Percentiles rank a stretch among this genome's conserved stretches.
Conservation (phyloP, 2,888 invertebrate genomes). For the Synergus gifuensis region DNA sequence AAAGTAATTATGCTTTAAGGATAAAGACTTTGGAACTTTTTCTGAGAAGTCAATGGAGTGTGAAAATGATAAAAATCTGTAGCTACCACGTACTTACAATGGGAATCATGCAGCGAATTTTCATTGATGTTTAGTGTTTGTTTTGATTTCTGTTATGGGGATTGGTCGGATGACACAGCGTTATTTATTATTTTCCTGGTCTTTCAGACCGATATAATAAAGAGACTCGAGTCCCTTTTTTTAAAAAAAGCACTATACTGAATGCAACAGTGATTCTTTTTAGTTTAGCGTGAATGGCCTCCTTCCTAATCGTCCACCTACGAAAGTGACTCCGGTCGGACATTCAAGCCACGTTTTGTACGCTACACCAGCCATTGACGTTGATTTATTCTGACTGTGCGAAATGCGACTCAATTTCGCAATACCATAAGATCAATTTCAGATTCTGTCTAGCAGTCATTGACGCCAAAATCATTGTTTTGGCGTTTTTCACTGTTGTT, state of each 20-base stretch:
- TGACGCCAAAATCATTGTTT: neutral
- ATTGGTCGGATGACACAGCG: neutral
- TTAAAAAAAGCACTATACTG: neutral
- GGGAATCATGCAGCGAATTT: slow-evolving; percentile 11
- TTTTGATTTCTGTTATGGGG: slow-evolving; percentile 17
- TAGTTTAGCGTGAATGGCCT: slow-evolving; percentile 22
- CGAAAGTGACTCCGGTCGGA: slow-evolving; percentile 21
- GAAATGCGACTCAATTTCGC: slow-evolving; percentile 29
- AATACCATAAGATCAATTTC: slow-evolving; percentile 8
- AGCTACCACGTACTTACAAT: neutral
- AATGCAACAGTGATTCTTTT: slow-evolving; percentile 5
- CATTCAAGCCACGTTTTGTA: slow-evolving; percentile 13
- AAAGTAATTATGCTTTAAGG: neutral
- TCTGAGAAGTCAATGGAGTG: neutral
- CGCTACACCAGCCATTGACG: slow-evolving; percentile 27
- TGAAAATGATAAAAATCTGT: slow-evolving; percentile 24
- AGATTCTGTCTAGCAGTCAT: slow-evolving; percentile 8
- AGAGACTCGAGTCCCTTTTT: neutral
- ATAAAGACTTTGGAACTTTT: neutral
- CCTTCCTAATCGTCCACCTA: slow-evolving; percentile 29
- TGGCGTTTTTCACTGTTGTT: neutral
- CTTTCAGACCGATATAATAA: slow-evolving; percentile 19
- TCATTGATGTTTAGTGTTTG: slow-evolving; percentile 30
- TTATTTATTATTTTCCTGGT: slow-evolving; percentile 35
- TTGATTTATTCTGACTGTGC: slow-evolving; percentile 30